Percentiles rank a stretch among this genome's conserved stretches.
These are phyloP conservation scores for Coturnix japonica DNA, from an alignment of 2,113 vertebrate species.

Conservation along the genomic window DNA sequence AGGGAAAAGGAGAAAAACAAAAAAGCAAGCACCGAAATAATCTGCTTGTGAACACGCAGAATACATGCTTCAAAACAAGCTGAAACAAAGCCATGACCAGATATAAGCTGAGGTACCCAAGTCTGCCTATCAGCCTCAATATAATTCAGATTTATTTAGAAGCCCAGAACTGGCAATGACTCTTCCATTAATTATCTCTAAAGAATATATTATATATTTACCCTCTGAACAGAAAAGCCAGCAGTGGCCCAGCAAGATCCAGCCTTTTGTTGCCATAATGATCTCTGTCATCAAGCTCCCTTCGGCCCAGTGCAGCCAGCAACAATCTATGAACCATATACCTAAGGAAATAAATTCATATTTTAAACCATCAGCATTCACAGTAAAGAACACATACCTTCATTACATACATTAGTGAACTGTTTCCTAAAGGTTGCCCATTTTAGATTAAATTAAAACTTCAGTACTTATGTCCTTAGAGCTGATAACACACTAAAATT, in stretches of 20 bases:
- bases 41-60: neutral
- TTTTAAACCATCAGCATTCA: neutral
- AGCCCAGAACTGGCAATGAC: neutral
- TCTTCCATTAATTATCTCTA: neutral
- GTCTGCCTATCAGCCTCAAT: neutral
- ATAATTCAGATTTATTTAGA: neutral
- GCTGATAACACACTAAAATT: neutral
- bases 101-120: neutral
- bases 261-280: slow-evolving; percentile 99
- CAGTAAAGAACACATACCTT: neutral
- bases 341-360: slow-evolving; percentile 69
- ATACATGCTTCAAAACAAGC: neutral
- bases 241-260: slow-evolving; percentile 94
- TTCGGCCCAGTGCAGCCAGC: slow-evolving; percentile 92
- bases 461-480: neutral
- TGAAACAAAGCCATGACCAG: neutral
- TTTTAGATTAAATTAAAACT: neutral
- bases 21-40: neutral
- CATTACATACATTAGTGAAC: neutral
- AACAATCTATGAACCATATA: slow-evolving; percentile 98
- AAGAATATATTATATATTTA: slow-evolving; percentile 49
- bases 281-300: slow-evolving; percentile 98
- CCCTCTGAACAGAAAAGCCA: slow-evolving; percentile 98
- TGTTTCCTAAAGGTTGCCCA: neutral
- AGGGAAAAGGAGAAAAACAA: rapidly evolving